Conservation (phyloP, 2,113 vertebrate genomes). For the Empidonax alnorum region DNA sequence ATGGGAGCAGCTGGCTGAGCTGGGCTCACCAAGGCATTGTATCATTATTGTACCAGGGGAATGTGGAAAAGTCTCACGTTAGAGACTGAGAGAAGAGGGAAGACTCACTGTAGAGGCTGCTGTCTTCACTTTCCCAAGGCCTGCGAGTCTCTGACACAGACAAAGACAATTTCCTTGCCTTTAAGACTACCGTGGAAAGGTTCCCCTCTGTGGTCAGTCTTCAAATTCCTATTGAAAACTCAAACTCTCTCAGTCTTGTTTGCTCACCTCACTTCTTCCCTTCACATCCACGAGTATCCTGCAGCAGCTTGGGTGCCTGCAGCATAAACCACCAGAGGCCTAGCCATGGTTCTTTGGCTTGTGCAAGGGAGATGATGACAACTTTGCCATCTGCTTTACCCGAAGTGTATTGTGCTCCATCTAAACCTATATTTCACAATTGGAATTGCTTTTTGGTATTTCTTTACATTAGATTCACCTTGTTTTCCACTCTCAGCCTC, state of each 20-base stretch:
- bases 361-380: background rate
- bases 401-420: fast-evolving
- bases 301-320: background rate
- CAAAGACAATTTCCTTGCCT: background rate
- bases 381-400: background rate
- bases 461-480: background rate
- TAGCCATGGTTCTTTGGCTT: fast-evolving
- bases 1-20: background rate
- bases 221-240: background rate
- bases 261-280: background rate
- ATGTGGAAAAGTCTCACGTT: background rate
- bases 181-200: background rate
- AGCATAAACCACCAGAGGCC: background rate
- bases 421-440: background rate
- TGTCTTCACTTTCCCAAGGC: background rate
- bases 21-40: background rate
- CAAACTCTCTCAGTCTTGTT: background rate
- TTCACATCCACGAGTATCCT: background rate
- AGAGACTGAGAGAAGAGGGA: background rate
- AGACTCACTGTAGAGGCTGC: background rate
- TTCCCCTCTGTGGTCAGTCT: background rate
- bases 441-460: background rate
- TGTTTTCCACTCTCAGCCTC: background rate
- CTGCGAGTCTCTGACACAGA: background rate
- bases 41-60: background rate